Base-by-base conservation (phyloP, 2,888 invertebrate genomes). In the Pimpla rufipes region DNA sequence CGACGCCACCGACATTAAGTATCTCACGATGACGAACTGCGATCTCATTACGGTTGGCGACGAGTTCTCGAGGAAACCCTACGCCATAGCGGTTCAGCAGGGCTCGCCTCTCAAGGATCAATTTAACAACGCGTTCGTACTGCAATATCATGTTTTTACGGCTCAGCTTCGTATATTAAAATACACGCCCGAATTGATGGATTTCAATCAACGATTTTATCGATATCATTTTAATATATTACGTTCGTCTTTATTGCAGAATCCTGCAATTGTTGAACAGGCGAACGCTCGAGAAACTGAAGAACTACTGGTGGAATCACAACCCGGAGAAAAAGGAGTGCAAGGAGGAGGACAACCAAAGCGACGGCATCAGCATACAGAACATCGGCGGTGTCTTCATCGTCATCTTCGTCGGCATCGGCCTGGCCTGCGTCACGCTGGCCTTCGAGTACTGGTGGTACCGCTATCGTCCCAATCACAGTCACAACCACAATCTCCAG, bases 311-410 rank as follows among this genome's bases (percentile, higher is more conserved):
- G 99, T 99, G 99, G 99, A 97, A 96, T 88, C 96, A 96, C 85
- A 98, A 98, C 90, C 96, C 96, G 0, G 95, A 96, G 7, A 96
- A 95, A 45, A 95, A 95, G 88, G 95, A 95, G 83, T 98, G 98
- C 89, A 97, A 97, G 88, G 97, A 97, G 87, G 96, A 97, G 75
- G 98, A 98, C 90, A 97, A 98, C 91, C 98, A 99, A 91, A 97
- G 97, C 2, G 99, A 99, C 91, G 99, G 99, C 67, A 99, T 99
- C 91, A 98, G 98, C 82, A 99, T 99, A 83, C 97, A 98, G 91
- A 99, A 99, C 93, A 99, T 99, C 87, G 99, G 98, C 64, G 99
- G 99, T 0, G 99, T 99, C 0, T 99, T 99, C 92, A 98, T 99
- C 74, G 98, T 99, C 0, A 99, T 99, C 85, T 98, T 99, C 90